phyloP scores from a whole-genome alignment of 2,797 vertebrate species.

The Fratercula arctica region DNA sequence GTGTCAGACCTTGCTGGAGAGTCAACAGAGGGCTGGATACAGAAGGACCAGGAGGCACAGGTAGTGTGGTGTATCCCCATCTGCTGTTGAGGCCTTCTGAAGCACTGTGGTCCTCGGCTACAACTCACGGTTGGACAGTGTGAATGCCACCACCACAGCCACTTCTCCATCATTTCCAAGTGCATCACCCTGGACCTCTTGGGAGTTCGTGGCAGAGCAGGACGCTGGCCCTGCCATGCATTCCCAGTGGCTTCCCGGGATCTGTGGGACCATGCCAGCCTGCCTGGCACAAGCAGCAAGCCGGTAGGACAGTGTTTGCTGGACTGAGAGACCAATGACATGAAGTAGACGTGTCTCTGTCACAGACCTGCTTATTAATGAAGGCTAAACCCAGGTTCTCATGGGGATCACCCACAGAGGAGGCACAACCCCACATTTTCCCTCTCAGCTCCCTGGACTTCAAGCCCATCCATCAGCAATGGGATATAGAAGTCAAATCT shows the following conservation, averaged over 20 bases:
- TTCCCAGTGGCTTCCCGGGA: not conserved
- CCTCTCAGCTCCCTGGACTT: not conserved
- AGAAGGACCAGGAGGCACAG: not conserved
- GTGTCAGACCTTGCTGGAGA: not conserved
- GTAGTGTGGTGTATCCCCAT: not conserved
- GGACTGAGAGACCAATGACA: not conserved
- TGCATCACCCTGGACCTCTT: not conserved
- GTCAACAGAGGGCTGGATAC: not conserved
- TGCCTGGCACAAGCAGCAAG: not conserved
- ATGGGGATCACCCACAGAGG: not conserved
- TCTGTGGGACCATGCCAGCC: not conserved
- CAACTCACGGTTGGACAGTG: not conserved
- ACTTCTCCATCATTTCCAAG: not conserved
- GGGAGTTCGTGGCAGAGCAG: not conserved
- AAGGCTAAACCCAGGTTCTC: not conserved
- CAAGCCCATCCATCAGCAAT: not conserved
- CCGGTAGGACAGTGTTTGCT: too few species aligned
- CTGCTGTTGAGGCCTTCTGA: not conserved
- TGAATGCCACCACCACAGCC: not conserved
- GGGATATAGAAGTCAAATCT: not conserved
- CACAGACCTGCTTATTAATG: not conserved
- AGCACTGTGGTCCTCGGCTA: not conserved
- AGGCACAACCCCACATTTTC: not conserved
- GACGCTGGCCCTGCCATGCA: rapidly evolving
- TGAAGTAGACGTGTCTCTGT: rapidly evolving